Percentiles rank a stretch among this genome's conserved stretches.
Conservation (phyloP, 1,140 invertebrate species). For the Panagrolaimus sp. region DNA sequence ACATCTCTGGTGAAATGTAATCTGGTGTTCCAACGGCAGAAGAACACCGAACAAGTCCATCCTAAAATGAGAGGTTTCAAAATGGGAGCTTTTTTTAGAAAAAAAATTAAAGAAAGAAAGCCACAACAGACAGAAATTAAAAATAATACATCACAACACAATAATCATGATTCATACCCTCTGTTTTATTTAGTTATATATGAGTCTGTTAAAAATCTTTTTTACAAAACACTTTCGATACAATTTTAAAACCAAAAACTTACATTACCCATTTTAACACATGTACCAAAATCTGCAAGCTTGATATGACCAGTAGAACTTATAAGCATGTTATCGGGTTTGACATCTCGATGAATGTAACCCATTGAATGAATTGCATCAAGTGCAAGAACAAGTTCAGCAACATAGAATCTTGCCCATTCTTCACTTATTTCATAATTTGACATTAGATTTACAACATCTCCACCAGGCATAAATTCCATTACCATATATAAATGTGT, state of each 20-base stretch:
- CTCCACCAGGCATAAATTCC: conserved; percentile 99
- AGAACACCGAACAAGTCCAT: conserved; percentile 87
- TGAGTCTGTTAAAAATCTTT: too few species aligned
- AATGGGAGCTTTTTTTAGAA: too few species aligned
- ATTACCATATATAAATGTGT: conserved; percentile 84
- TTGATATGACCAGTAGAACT: conserved; percentile 91
- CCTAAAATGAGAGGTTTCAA: too few species aligned
- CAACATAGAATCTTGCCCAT: conserved; percentile 98
- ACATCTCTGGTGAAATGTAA: conserved; percentile 90
- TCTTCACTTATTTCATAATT: conserved; percentile 98
- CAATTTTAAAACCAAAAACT: neutral
- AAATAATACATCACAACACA: neutral
- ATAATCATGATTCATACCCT: neutral
- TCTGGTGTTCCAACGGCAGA: conserved; percentile 98
- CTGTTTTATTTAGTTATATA: conserved; percentile 21
- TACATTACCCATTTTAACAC: conserved; percentile 42
- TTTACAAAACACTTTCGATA: too few species aligned
- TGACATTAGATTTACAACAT: conserved; percentile 95
- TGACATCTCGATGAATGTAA: conserved; percentile 82
- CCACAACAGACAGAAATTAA: conserved; percentile 24
- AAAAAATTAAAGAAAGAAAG: too few species aligned
- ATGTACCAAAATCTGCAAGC: conserved; percentile 70
- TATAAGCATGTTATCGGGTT: conserved; percentile 96
- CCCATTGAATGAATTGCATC: conserved; percentile 98
- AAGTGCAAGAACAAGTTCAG: conserved; percentile 93